A percentile compares a stretch with the other conserved stretches of the same genome.
phyloP scores from a whole-genome alignment of 64 coral and sea anemone species.

The Hydrozoanthus tunicans region DNA sequence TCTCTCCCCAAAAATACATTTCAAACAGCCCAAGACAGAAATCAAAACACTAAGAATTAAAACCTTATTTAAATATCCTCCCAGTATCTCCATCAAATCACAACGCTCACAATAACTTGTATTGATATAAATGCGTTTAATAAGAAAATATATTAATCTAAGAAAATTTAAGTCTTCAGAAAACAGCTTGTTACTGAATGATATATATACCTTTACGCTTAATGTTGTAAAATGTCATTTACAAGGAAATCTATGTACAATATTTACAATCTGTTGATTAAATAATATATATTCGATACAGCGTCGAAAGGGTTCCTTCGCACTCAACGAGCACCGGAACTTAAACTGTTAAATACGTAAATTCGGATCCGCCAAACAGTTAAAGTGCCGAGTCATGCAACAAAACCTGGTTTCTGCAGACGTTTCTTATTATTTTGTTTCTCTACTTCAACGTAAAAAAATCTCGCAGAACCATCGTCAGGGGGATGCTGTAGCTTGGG shows the following conservation, averaged over 20 bases:
- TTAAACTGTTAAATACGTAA: neutral
- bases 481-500: no score
- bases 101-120: neutral
- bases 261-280: constrained; percentile 55
- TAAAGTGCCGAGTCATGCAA: no score
- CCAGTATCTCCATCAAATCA: neutral
- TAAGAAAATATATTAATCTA: constrained; percentile 67
- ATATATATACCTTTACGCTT: constrained; percentile 38
- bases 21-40: no score
- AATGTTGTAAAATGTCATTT: constrained; percentile 48
- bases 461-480: no score
- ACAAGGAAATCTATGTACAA: constrained; percentile 45
- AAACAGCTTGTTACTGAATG: constrained; percentile 5
- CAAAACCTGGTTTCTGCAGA: no score
- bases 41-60: no score
- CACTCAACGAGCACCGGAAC: neutral
- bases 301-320: constrained; percentile 40
- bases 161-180: constrained; percentile 55
- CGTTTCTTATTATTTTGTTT: no score
- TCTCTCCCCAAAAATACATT: no score
- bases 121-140: constrained; percentile 55
- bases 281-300: constrained; percentile 38
- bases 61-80: no score
- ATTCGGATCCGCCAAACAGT: no score
- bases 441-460: no score